These are phyloP conservation scores for Lepus europaeus DNA, from an alignment of 2,113 vertebrate genomes.

Conservation along the genomic window DNA sequence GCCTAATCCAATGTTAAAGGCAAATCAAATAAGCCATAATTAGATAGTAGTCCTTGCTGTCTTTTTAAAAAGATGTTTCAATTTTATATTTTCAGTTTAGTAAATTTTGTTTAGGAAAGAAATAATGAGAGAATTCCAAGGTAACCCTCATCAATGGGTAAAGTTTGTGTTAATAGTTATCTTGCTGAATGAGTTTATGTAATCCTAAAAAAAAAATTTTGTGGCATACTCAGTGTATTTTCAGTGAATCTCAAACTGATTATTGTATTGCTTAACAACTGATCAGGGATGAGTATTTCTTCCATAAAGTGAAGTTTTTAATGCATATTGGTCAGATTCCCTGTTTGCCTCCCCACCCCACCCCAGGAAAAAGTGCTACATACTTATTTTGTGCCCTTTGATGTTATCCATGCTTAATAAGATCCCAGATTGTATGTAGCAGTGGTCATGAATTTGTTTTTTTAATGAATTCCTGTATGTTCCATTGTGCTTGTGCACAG, in stretches of 20 bases:
- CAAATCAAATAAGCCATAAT: conserved; percentile 42
- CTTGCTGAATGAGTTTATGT: conserved; percentile 20
- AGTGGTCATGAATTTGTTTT: conserved; percentile 85
- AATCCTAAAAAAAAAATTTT: conserved; percentile 10
- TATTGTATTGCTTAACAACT: conserved; percentile 38
- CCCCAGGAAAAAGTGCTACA: conserved; percentile 81
- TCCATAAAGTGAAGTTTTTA: not conserved
- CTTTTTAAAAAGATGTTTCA: conserved; percentile 11
- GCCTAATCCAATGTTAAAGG: conserved; percentile 51
- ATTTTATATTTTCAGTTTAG: conserved; percentile 46
- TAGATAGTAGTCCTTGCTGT: conserved; percentile 36
- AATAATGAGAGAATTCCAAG: not conserved
- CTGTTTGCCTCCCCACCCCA: not conserved
- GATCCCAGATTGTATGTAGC: conserved; percentile 88
- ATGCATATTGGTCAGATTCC: conserved; percentile 30
- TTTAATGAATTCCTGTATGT: conserved; percentile 83
- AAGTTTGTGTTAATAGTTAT: conserved; percentile 16
- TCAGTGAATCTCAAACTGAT: conserved; percentile 8
- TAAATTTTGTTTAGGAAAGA: conserved; percentile 56
- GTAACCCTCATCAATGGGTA: not conserved
- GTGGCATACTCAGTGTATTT: not conserved
- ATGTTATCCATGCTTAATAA: conserved; percentile 89
- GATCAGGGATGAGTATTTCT: conserved; percentile 20
- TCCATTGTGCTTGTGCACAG: conserved; percentile 85
- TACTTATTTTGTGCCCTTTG: conserved; percentile 86